Evolutionary conservation across 2,797 vertebrate species (phyloP).

Genomic region (Smutsia gigantea): DNA sequence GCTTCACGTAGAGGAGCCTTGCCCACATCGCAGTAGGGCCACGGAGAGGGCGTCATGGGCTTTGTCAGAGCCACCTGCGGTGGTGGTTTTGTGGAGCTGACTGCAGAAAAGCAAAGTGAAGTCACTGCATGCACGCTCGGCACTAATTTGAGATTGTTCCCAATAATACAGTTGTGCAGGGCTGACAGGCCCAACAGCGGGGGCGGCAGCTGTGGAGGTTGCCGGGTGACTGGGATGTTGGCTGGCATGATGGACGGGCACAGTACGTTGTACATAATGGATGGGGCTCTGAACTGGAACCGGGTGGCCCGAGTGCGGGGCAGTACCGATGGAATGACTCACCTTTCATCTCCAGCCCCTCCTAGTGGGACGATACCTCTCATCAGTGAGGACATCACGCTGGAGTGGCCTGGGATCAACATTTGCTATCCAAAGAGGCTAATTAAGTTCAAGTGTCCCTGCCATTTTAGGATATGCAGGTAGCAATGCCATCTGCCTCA

Average conservation of each 20-base stretch:
- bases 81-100: not conserved
- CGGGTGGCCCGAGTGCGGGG: rapidly evolving
- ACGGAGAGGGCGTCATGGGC: not conserved
- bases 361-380: not conserved
- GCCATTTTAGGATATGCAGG: not conserved
- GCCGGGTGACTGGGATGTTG: not conserved
- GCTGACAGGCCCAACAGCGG: rapidly evolving
- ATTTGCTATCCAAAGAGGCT: not conserved
- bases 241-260: not conserved
- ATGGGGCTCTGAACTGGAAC: not conserved
- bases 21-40: not conserved
- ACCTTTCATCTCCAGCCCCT: not conserved
- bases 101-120: constrained; percentile 4
- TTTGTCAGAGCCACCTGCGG: not conserved
- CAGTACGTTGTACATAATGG: not conserved
- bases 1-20: not conserved
- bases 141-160: not conserved
- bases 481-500: not conserved
- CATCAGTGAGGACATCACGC: not conserved
- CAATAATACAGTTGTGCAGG: not conserved
- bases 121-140: not conserved
- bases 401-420: not conserved
- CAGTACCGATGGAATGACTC: rapidly evolving
- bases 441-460: not conserved
- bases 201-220: not conserved